Percentiles rank a stretch among this genome's conserved stretches.
Conservation (phyloP, 2,113 vertebrate species). For the Phalacrocorax aristotelis region DNA sequence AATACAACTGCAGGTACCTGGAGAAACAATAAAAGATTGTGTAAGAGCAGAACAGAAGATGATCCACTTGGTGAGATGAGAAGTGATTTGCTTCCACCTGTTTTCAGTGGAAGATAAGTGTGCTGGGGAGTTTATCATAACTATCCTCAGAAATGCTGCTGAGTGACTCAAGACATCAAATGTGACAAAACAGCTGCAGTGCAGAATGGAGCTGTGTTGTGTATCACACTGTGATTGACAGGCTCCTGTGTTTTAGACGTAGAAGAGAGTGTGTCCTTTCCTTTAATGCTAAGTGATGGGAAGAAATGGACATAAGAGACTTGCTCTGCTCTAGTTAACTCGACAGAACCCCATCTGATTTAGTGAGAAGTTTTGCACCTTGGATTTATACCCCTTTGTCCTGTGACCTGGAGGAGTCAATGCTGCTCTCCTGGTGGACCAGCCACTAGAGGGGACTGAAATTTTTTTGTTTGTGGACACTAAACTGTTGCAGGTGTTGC, state of each 20-base stretch:
- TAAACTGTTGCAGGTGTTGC: not conserved
- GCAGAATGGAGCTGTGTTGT: not conserved
- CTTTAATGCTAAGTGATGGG: not conserved
- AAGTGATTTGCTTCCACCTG: not conserved
- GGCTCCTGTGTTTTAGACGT: not conserved
- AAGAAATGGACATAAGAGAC: fast-evolving
- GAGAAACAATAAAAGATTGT: not conserved
- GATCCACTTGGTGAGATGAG: not conserved
- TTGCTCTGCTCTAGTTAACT: not conserved
- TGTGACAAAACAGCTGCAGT: not conserved
- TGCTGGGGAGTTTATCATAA: not conserved
- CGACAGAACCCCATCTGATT: not conserved
- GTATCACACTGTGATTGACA: not conserved
- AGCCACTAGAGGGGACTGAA: not conserved
- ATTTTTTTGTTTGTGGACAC: not conserved
- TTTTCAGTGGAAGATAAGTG: not conserved
- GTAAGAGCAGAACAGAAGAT: not conserved
- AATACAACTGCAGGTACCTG: not conserved
- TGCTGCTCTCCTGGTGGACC: not conserved
- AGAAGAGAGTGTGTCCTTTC: not conserved
- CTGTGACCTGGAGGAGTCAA: not conserved
- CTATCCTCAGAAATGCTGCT: not conserved
- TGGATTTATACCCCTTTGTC: not conserved
- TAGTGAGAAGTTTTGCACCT: not conserved
- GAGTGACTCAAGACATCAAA: not conserved